Base-by-base conservation (phyloP, 2,888 invertebrate species). In the Tachina grossa region DNA sequence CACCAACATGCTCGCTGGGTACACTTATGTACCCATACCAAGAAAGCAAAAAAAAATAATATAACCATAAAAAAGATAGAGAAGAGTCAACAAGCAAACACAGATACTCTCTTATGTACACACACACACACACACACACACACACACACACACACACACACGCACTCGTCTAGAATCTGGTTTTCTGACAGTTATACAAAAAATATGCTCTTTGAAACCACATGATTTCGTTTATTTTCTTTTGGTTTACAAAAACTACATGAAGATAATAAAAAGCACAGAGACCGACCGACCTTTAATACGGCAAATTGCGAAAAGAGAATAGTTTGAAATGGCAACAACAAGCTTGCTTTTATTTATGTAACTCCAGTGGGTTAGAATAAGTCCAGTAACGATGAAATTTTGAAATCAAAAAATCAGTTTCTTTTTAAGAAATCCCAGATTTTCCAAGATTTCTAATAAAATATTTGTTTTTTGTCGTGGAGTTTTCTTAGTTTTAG, bases 51-150 rank as follows among this genome's bases (percentile, higher is more conserved):
- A 47, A 45, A 45, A 22, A 47, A 49, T 1, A 22, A 11, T 31
- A 31, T 31, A 31, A 31, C 31, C 31, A 31, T 31, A 31, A 47
- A 31, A 13, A 47, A 41, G 11, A 19, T 51, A 43, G 59, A 68
- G 61, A 68, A 81, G 63, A 81, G 75, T 59, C 61, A 47, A n/a
- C 41, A 16, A 55, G n/a, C n/a, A 47, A 16, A 59, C 2, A n/a
- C 6, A 49, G 13, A 49, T 49, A 53, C 39, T 31, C 31, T 31
- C 31, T 31, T 31, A 31, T 22, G 22, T 2, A 31, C 2, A 9
- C 61, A 31, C 6, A 31, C 31, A 71, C 57, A 57, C 13, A 53
- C 9, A 4, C 19, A 43, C 43, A 19, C 9, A 66, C 6, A 39
- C 51, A 10, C 11, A 5, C 16, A 14, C 16, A 22, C 16, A 57